A percentile compares a stretch with the other conserved stretches of the same genome.
phyloP scores from a whole-genome alignment of 2,797 vertebrate genomes.

The Smutsia temminckii region DNA sequence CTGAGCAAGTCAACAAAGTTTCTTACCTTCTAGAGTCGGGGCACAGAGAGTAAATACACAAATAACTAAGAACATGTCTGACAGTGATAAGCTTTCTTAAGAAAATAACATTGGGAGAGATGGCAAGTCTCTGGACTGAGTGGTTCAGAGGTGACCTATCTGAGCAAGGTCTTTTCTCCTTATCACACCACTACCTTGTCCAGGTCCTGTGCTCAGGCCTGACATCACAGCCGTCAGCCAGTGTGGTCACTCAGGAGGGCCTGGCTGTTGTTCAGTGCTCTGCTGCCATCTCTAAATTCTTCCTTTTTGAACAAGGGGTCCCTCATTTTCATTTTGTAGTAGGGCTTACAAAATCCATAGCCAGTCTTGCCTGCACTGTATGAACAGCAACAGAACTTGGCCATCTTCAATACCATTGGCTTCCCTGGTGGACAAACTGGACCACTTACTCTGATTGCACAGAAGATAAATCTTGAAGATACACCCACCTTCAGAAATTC shows the following conservation, averaged over 20 bases:
- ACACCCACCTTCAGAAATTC: neutral
- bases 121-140: neutral
- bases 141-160: neutral
- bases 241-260: neutral
- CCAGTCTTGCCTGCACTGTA: neutral
- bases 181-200: fast-evolving
- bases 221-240: neutral
- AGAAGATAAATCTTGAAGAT: neutral
- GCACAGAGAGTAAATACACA: neutral
- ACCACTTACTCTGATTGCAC: neutral
- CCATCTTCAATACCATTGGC: too few relatives aligned
- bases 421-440: neutral
- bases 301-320: neutral
- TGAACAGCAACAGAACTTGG: neutral
- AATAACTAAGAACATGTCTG: neutral
- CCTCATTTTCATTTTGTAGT: neutral
- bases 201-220: neutral
- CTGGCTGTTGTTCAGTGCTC: neutral
- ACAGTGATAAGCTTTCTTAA: neutral
- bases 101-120: too few relatives aligned
- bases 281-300: neutral
- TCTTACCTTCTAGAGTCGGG: neutral
- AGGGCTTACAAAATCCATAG: neutral
- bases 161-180: neutral
- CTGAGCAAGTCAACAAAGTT: neutral